Evolutionary conservation across 2,113 vertebrate species (phyloP), one percentile per base, ranked within the genome.

Genomic region (Chlamydotis undulata): DNA sequence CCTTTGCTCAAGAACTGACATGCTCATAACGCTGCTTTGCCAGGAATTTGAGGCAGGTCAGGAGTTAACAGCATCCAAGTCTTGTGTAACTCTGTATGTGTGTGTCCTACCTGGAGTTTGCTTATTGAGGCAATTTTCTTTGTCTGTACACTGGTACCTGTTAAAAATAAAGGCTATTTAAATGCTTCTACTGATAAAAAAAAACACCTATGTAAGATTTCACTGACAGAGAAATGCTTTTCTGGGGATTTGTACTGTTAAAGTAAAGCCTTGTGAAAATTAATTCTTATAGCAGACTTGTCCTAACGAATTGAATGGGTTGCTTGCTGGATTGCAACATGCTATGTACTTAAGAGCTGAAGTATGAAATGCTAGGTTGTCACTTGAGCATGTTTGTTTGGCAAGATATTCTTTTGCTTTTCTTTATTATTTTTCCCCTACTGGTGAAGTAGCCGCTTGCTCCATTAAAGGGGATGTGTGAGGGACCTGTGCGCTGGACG

Each of bases 261-360:
- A 92, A 88, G 71, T 94, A 86, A 89, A 43, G 43, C 39, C 57
- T 59, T 68, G 47, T 92, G 86, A 78, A 91, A 90, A 91, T 93
- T 28, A 76, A 50, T 10, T 76, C 45, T 69, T 79, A 1, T 12
- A 82, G 67, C 23, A 82, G 65, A 75, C 49, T 71, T 57, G 45
- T 68, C 68, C 74, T 91, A 85, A 91, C 7, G 8, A 94, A 89
- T 53, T 52, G 75, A 83, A 29, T 41, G 37, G 41, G 67, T 91
- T 68, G 15, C 41, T 69, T 76, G 63, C 78, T 87, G 0, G 25
- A 50, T 71, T 26, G 3, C 50, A 82, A 78, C 33, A 9, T 33
- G 37, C 43, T 50, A 4, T 4, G 2, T 74, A 28, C 63, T 94
- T 67, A 22, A 52, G 61, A 68, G n/a, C n/a, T 49, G 53, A 64